A percentile compares a stretch with the other conserved stretches of the same genome.
These are phyloP conservation scores for Mormyrops attenuatus DNA, from an alignment of 2,797 vertebrate genomes.

Conservation along the genomic window DNA sequence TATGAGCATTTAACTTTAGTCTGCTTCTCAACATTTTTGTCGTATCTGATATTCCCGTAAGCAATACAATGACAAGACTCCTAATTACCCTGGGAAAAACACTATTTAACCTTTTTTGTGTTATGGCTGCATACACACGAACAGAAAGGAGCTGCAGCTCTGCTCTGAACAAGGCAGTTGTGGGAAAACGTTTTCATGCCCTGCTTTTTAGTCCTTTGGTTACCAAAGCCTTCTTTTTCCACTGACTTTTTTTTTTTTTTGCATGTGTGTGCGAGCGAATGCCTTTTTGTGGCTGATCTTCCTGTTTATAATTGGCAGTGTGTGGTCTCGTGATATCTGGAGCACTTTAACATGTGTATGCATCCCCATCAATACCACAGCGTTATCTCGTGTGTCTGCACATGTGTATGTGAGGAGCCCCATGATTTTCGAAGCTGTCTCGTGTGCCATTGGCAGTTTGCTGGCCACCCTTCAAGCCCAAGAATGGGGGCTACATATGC, in stretches of 20 bases:
- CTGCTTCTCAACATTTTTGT: not conserved
- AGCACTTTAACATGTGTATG: not conserved
- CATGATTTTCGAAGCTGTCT: not conserved
- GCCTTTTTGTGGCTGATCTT: not conserved
- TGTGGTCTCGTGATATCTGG: not conserved
- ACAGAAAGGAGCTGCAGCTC: not conserved
- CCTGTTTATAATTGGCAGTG: not conserved
- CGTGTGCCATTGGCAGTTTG: conserved; percentile 65
- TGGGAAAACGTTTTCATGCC: not conserved
- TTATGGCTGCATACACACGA: not conserved
- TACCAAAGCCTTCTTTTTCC: not conserved
- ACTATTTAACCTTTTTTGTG: not conserved
- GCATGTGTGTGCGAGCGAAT: not conserved
- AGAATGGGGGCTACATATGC: conserved; percentile 92
- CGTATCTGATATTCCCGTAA: not conserved
- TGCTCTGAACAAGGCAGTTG: not conserved
- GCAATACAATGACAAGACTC: not conserved
- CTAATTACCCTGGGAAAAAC: not conserved
- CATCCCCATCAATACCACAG: not conserved
- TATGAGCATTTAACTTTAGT: not conserved
- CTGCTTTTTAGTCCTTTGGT: not conserved
- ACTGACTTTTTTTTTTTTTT: not conserved
- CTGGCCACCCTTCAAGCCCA: conserved; percentile 81
- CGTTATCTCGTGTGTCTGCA: not conserved
- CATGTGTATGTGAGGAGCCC: not conserved